Evolutionary conservation across 1,140 invertebrate genomes (phyloP).

Genomic region (Octopus sinensis): DNA sequence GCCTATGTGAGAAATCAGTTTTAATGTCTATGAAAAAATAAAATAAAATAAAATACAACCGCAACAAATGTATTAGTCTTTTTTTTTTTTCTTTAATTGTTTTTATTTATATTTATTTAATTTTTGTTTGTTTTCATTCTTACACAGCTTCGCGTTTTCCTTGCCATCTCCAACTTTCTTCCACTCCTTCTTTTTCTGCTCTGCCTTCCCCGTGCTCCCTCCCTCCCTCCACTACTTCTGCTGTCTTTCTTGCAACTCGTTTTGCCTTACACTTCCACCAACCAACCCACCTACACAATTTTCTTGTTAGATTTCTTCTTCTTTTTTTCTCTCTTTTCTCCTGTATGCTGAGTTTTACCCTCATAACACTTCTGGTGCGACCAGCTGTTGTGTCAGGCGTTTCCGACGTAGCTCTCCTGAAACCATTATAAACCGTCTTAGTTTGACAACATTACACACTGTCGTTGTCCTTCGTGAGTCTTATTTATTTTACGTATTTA

Average conservation of each 20-base stretch:
- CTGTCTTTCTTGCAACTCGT: not conserved
- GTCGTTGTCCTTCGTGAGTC: too few species aligned
- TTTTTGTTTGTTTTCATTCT: not conserved
- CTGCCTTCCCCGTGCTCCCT: not conserved
- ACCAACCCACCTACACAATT: too few species aligned
- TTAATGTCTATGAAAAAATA: not conserved
- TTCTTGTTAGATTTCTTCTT: too few species aligned
- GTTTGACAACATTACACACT: too few species aligned
- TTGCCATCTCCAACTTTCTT: not conserved
- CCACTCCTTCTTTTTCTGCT: not conserved
- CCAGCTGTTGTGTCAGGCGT: too few species aligned
- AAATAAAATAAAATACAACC: not conserved
- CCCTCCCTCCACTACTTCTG: not conserved
- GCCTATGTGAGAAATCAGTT: not conserved
- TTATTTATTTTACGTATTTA: too few species aligned
- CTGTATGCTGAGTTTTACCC: not conserved
- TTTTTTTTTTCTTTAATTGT: not conserved
- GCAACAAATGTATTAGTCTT: not conserved
- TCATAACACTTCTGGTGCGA: too few species aligned
- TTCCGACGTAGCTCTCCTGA: too few species aligned
- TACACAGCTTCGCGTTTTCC: not conserved
- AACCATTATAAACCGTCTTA: too few species aligned
- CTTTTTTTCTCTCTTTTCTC: not conserved
- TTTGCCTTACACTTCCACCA: too few species aligned
- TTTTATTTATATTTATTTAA: not conserved